A percentile compares a stretch with the other conserved stretches of the same genome.
Evolutionary conservation across 2,797 vertebrate species (phyloP).

Genomic region (Peromyscus aztecus): DNA sequence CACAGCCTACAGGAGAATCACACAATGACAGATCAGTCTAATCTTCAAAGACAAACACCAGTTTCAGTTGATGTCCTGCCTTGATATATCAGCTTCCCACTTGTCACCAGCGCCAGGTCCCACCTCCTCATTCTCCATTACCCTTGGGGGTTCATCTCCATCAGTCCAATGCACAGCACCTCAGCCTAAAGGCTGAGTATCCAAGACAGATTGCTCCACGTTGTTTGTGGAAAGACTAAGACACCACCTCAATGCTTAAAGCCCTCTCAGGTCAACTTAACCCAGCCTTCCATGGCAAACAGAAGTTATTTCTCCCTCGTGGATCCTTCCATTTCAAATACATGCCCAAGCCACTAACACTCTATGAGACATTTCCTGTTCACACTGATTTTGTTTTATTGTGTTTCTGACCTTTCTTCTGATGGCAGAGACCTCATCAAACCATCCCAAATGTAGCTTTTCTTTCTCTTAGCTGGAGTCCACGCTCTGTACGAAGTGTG

Average conservation of each 20-base stretch:
- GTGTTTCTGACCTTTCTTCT: not conserved
- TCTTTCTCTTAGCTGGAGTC: not conserved
- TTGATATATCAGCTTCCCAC: not conserved
- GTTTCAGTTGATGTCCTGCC: not conserved
- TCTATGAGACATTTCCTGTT: not conserved
- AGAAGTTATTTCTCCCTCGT: rapidly evolving
- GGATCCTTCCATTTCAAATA: not conserved
- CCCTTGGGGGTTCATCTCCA: not conserved
- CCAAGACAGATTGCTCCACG: not conserved
- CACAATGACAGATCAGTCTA: not conserved
- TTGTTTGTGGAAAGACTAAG: not conserved
- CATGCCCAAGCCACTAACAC: not conserved
- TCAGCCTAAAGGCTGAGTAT: not conserved
- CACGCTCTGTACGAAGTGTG: not conserved
- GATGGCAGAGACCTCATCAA: not conserved
- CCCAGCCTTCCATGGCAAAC: not conserved
- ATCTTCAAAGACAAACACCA: not conserved
- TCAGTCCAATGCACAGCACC: not conserved
- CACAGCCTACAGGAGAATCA: not conserved
- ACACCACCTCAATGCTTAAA: not conserved
- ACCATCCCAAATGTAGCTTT: not conserved
- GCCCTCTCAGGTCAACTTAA: not conserved
- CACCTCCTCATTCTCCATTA: not conserved
- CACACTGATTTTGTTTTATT: not conserved
- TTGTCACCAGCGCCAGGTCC: not conserved